Base-by-base conservation (phyloP, 2,888 invertebrate genomes). In the Carcina quercana region DNA sequence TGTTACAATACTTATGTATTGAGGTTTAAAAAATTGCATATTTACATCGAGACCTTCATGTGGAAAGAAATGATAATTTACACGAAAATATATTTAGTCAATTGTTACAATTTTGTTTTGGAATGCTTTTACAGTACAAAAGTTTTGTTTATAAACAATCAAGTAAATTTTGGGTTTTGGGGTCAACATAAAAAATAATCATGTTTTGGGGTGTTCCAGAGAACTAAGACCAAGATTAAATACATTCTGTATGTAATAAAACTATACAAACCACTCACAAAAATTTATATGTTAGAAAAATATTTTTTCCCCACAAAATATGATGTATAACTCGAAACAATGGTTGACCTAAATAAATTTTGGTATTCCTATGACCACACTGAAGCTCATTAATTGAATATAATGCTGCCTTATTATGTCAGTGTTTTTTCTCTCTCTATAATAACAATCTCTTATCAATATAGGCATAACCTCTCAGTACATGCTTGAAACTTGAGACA, bases 61-160 rank as follows among this genome's bases (percentile, higher is more conserved):
- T 28, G 14, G 25, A 19, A 19, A 28, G 17, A 12, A 17, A 14
- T 14, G 14, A 21, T n/a, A n/a, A n/a, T n/a, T n/a, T n/a, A n/a
- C n/a, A n/a, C n/a, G n/a, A n/a, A n/a, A n/a, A n/a, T n/a, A n/a
- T n/a, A n/a, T n/a, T n/a, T n/a, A n/a, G n/a, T n/a, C n/a, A n/a
- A n/a, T n/a, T n/a, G n/a, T n/a, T n/a, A n/a, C n/a, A n/a, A n/a
- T n/a, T n/a, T n/a, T n/a, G n/a, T n/a, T n/a, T n/a, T n/a, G n/a
- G n/a, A n/a, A n/a, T n/a, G n/a, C n/a, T n/a, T n/a, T n/a, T n/a
- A 26, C 8, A 15, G 10, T 8, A 34, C 15, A 35, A 25, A 21
- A 35, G 32, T 20, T 29, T 35, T 41, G 32, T 38, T 37, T 41
- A 43, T 43, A 38, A 40, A 43, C 43, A 43, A 32, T 14, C 22